Evolutionary conservation across 2,888 invertebrate genomes (phyloP), one percentile per base, ranked within the genome.

Genomic region (Amphiduros pacificus): DNA sequence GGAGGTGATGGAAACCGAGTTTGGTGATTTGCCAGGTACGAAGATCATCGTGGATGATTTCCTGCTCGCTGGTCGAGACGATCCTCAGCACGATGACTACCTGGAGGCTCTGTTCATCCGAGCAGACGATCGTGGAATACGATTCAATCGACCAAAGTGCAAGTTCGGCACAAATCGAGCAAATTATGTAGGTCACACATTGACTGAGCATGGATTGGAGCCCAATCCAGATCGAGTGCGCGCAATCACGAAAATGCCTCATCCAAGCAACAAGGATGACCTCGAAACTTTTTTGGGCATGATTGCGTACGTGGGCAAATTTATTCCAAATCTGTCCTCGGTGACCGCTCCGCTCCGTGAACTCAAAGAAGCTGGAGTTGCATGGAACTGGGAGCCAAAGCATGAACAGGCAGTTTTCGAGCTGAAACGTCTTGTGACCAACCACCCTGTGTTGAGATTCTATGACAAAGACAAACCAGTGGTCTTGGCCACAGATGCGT

Each of bases 261-360:
- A 20, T 2, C 60, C 59, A 28, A 14, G 17, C 22, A 48, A 48
- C 9, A 36, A 52, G n/a, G 27, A 52, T 20, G 54, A 61, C 29
- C 22, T 68, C n/a, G 55, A 65, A 62, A 64, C 51, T 20, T 26
- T 70, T 1, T 36, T 70, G 0, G 67, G 68, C 9, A 70, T 59
- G 62, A 57, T 67, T 6, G 65, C 40, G 0, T 68, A 68, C 29
- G 32, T 66, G 1, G 27, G 57, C 14, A 63, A 65, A 24, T 67
- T 67, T 53, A 44, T 58, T 17, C 64, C 65, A 41, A 66, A 63
- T 32, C 24, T 65, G 17, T 32, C 66, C 3, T 57, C 53, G 22
- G 27, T 57, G 9, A 27, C 57, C 24, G 55, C 24, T 26, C 57
- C n/a, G 2, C 61, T 60, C 11, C 54, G 59, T 31, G 59, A 29